Base-by-base conservation (phyloP, 2,113 vertebrate genomes). In the Sebastes fasciatus region DNA sequence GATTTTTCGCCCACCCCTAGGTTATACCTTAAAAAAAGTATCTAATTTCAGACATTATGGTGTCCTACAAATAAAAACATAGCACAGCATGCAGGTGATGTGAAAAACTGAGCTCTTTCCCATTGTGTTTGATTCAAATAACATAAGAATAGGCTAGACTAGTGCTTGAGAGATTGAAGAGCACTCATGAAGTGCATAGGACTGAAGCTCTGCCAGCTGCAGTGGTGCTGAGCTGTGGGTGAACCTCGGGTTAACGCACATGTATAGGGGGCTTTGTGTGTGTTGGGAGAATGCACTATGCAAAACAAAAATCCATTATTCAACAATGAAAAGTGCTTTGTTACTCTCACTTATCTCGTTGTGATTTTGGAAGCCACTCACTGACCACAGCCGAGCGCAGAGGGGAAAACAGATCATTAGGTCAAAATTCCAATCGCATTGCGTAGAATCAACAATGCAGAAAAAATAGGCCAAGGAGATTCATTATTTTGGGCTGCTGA, bases 401-500 rank as follows among this genome's bases (percentile, higher is more conserved):
- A 66, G 23, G 65, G 21, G 77, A 65, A 72, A 86, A 80, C 46
- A 62, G 58, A 80, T 70, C 42, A 86, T 42, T 34, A 19, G 79
- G 71, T 84, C 76, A 77, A 43, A 46, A 69, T 75, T 88, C 49
- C 26, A 74, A 80, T 83, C 76, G 80, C 61, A 86, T 64, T 55
- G 57, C 16, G 48, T 51, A 67, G 51, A 82, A 74, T 80, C 70
- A 79, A 86, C 72, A 80, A 78, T 43, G 46, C 16, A 76, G 51
- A 74, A 77, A 80, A 74, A 77, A 85, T 40, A 74, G 6, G 69
- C 55, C 40, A 85, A 60, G 14, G 58, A 83, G 61, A 87, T 86
- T 79, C 57, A 91, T 89, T 91, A 90, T 86, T 80, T 64, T 78
- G 58, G 49, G 83, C 86, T 73, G 79, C 66, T 54, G 61, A 80